phyloP scores from a whole-genome alignment of 2,113 vertebrate species.

The Gasterosteus nipponicus region DNA sequence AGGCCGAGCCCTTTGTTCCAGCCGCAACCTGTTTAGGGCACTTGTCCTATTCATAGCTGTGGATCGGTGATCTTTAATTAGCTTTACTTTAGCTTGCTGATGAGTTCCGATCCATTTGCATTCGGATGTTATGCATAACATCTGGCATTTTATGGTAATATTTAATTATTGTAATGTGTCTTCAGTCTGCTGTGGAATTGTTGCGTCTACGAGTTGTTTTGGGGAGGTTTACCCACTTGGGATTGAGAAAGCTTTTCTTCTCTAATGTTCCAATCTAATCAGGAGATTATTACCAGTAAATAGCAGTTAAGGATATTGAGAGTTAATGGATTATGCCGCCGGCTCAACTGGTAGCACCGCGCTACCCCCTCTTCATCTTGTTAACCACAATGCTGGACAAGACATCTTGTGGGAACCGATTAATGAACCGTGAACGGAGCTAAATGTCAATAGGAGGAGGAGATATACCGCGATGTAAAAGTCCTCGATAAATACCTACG shows the following conservation, averaged over 20 bases:
- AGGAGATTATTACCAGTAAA: not conserved
- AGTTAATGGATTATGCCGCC: not conserved
- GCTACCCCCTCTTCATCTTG: too few species aligned
- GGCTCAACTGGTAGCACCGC: too few species aligned
- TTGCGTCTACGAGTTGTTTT: too few species aligned
- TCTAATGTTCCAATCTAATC: too few species aligned
- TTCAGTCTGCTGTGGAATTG: too few species aligned
- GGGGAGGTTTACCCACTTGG: too few species aligned
- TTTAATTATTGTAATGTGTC: too few species aligned
- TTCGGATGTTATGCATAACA: not conserved
- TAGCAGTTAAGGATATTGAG: not conserved
- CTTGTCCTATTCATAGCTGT: not conserved
- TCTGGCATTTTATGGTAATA: too few species aligned
- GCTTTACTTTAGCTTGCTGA: not conserved
- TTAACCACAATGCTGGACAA: not conserved
- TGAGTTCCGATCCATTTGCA: too few species aligned
- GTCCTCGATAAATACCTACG: too few species aligned
- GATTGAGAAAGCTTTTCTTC: too few species aligned
- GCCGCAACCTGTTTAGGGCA: not conserved
- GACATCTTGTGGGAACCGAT: not conserved
- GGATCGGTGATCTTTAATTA: not conserved
- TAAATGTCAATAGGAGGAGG: not conserved
- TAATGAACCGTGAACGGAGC: not conserved
- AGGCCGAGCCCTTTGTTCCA: not conserved
- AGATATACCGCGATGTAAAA: not conserved